Evolutionary conservation across 2,113 vertebrate species (phyloP).

Genomic region (Corvus hawaiiensis): DNA sequence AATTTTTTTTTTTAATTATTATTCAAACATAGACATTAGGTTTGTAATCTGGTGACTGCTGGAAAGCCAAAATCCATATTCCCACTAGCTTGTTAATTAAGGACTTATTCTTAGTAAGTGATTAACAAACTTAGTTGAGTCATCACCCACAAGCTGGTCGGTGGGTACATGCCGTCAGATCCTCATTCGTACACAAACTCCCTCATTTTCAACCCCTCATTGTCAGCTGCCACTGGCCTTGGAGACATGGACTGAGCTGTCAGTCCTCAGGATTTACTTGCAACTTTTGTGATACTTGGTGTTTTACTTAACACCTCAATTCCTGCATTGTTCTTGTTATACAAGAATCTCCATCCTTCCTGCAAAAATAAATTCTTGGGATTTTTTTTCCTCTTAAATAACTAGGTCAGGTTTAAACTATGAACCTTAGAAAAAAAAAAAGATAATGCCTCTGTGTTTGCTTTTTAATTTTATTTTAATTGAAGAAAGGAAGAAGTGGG

Average conservation of each 20-base stretch:
- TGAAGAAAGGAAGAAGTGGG: background rate
- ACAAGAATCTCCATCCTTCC: background rate
- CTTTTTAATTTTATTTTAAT: background rate
- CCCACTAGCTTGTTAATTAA: slow-evolving; percentile 14
- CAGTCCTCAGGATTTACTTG: background rate
- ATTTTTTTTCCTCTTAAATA: background rate
- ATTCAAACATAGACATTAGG: background rate
- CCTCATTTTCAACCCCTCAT: background rate
- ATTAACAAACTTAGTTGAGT: slow-evolving; percentile 23
- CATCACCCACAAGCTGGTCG: slow-evolving; percentile 20
- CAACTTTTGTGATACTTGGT: background rate
- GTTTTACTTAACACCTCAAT: background rate
- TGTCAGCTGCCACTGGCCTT: background rate
- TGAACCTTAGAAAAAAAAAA: background rate
- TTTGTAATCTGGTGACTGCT: background rate
- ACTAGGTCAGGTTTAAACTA: background rate
- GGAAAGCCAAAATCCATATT: background rate
- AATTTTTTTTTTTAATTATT: background rate
- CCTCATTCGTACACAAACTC: background rate
- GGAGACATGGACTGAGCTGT: background rate
- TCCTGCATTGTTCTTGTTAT: background rate
- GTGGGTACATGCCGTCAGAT: background rate
- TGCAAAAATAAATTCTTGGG: background rate
- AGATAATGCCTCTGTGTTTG: background rate
- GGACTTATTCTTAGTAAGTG: background rate